Evolutionary conservation across 2,888 invertebrate species (phyloP).

Genomic region (Drosophila vallismaia): DNA sequence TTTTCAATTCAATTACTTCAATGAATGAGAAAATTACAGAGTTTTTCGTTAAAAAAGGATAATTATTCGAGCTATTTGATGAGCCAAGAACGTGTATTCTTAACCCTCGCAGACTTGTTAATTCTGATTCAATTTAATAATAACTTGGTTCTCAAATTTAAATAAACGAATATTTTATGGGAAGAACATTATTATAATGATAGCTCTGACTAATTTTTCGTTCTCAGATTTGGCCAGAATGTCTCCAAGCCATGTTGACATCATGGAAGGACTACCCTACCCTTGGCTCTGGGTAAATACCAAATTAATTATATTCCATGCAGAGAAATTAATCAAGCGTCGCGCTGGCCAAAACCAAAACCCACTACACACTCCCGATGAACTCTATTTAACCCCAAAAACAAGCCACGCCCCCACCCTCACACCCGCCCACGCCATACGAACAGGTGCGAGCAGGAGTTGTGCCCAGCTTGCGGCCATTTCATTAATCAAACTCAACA

Average conservation of each 20-base stretch:
- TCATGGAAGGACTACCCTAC: background rate
- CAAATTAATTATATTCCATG: conserved; percentile 78
- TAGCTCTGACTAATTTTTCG: background rate
- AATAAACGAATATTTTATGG: no score
- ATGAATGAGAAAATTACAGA: no score
- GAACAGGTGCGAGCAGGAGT: conserved; percentile 31
- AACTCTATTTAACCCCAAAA: conserved; percentile 74
- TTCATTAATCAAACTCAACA: conserved; percentile 78
- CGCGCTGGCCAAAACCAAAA: conserved; percentile 52
- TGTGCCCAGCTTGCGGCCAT: conserved; percentile 59
- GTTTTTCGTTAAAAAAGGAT: no score
- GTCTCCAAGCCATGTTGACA: conserved; percentile 8
- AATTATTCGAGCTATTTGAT: no score
- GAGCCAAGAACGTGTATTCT: no score
- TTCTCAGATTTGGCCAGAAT: background rate
- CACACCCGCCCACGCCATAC: conserved; percentile 1
- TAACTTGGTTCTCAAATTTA: no score
- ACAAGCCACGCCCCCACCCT: conserved; percentile 48
- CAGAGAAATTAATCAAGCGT: conserved; percentile 76
- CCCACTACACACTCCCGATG: conserved; percentile 64
- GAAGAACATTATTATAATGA: no score
- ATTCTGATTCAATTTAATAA: no score
- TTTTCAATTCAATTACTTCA: no score
- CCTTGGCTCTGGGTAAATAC: conserved; percentile 54
- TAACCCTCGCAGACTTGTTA: no score